A percentile compares a stretch with the other conserved stretches of the same genome.
phyloP scores from a whole-genome alignment of 2,888 invertebrate species.

The Ptilodon capucinus region DNA sequence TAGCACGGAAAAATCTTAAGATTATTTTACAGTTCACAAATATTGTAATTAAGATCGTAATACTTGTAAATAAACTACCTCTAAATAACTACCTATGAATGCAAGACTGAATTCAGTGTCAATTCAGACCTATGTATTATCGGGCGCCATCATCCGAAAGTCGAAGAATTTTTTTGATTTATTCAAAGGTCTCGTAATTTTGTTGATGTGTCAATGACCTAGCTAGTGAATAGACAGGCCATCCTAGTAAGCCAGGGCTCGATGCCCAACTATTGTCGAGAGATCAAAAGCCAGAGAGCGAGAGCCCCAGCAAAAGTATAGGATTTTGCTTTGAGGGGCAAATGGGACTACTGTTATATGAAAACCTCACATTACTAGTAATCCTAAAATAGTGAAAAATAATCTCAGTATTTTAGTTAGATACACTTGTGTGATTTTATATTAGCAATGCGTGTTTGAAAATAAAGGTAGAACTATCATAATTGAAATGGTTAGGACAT shows the following conservation, averaged over 20 bases:
- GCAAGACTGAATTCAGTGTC: conserved; percentile 82
- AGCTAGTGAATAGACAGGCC: no score
- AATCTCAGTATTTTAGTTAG: conserved; percentile 6
- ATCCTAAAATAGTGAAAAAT: conserved; percentile 7
- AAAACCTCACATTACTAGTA: no score
- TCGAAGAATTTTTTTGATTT: conserved; percentile 23
- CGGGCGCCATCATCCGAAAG: conserved; percentile 35
- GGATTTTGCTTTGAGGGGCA: no score
- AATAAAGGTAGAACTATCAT: conserved; percentile 2
- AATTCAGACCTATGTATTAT: conserved; percentile 68
- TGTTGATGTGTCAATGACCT: no score
- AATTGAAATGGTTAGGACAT: conserved; percentile 29
- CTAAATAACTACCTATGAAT: conserved; percentile 64
- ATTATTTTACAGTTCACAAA: no score
- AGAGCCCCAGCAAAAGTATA: no score
- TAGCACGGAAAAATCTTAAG: no score
- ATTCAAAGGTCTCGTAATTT: no score
- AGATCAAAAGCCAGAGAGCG: no score
- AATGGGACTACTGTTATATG: no score
- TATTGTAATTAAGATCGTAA: conserved; percentile 12
- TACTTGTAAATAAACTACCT: conserved; percentile 73
- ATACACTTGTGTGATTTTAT: conserved; percentile 5
- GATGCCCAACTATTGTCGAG: no score
- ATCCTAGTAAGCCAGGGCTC: no score
- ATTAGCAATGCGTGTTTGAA: conserved; percentile 10